These are phyloP conservation scores for Cuniculus paca DNA, from an alignment of 2,797 vertebrate species.

Conservation along the genomic window DNA sequence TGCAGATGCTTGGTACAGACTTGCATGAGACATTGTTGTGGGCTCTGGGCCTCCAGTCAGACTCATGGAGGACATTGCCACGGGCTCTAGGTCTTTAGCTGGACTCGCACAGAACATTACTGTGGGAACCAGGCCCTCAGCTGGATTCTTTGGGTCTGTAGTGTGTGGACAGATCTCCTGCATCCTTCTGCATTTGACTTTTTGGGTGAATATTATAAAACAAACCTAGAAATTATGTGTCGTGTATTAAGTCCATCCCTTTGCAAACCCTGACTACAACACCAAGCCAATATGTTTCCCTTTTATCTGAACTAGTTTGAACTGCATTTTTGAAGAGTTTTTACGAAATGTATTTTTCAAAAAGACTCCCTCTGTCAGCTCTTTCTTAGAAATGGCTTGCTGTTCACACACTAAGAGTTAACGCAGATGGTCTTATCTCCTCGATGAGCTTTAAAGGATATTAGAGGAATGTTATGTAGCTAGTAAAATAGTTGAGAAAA, in stretches of 20 bases:
- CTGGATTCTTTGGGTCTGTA: background rate
- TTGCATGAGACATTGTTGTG: background rate
- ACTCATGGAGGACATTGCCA: background rate
- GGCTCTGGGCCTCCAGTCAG: background rate
- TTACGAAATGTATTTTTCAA: background rate
- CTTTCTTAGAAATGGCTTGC: background rate
- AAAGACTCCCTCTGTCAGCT: background rate
- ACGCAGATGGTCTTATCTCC: background rate
- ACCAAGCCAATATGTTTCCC: background rate
- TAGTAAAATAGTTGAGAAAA: background rate
- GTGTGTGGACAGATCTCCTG: background rate
- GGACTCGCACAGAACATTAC: background rate
- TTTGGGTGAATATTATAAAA: too few relatives aligned
- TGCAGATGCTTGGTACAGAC: background rate
- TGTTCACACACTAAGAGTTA: background rate
- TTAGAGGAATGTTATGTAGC: background rate
- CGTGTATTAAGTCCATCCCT: background rate
- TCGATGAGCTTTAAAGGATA: background rate
- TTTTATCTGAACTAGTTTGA: background rate
- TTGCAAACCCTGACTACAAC: background rate
- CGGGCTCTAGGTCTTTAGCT: background rate
- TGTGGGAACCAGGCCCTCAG: background rate
- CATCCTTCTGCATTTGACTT: background rate
- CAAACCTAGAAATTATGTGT: background rate
- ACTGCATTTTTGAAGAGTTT: background rate